Percentiles rank a stretch among this genome's conserved stretches.
Conservation (phyloP, 2,113 vertebrate genomes). For the Dunckerocampus dactyliophorus region DNA sequence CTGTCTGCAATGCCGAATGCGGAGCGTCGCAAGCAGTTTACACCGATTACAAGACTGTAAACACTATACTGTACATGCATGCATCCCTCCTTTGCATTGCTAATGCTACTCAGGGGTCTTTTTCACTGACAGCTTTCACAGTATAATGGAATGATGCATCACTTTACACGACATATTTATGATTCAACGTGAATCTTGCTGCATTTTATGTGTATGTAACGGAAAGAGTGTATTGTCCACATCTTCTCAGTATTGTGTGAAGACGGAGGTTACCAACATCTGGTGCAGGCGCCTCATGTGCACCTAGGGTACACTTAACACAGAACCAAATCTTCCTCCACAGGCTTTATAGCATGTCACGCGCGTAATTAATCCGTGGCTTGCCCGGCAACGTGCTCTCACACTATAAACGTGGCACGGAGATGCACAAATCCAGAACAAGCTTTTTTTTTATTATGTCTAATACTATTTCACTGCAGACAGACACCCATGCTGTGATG, state of each 20-base stretch:
- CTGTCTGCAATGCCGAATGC: conserved; percentile 50
- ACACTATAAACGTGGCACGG: conserved; percentile 11
- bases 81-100: too few relatives aligned
- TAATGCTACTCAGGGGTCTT: too few relatives aligned
- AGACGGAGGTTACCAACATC: conserved; percentile 54
- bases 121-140: not conserved
- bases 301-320: conserved; percentile 52
- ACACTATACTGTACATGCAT: not conserved
- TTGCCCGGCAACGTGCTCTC: conserved; percentile 14
- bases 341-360: conserved; percentile 44
- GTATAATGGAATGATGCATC: not conserved
- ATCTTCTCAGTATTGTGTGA: conserved; percentile 36
- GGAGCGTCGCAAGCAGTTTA: conserved; percentile 9
- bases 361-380: conserved; percentile 49
- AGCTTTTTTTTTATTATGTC: not conserved
- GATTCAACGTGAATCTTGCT: not conserved
- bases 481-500: not conserved
- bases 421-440: conserved; percentile 19
- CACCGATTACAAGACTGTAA: not conserved
- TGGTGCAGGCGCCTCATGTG: conserved; percentile 44
- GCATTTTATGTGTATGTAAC: conserved; percentile 1
- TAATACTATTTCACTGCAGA: not conserved
- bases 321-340: conserved; percentile 44
- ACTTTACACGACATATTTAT: not conserved
- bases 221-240: conserved; percentile 5